phyloP scores from a whole-genome alignment of 2,113 vertebrate species.

The Hyla sarda region DNA sequence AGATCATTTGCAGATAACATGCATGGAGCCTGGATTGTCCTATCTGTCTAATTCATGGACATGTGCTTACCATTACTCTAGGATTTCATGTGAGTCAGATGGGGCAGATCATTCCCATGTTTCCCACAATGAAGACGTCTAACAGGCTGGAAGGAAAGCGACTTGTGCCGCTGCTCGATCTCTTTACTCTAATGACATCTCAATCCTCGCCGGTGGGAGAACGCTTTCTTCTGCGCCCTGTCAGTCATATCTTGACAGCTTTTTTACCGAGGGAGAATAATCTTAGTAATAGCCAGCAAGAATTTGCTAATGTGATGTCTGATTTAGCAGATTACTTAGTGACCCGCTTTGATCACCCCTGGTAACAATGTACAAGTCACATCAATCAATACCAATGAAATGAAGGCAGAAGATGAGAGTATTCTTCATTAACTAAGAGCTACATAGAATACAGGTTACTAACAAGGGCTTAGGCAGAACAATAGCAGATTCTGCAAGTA shows the following conservation, averaged over 20 bases:
- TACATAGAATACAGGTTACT: neutral
- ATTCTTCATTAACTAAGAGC: neutral
- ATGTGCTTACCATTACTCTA: conserved; percentile 19
- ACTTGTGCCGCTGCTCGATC: neutral
- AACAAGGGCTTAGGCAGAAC: neutral
- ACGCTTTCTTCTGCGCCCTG: conserved; percentile 22
- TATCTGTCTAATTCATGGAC: conserved; percentile 1
- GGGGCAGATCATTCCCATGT: conserved; percentile 23
- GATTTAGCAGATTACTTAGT: conserved; percentile 79
- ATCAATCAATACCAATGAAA: conserved; percentile 80
- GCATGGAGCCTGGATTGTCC: neutral
- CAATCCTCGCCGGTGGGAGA: neutral
- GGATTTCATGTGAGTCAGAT: conserved; percentile 4
- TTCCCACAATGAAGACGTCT: conserved; percentile 3
- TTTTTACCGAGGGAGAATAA: conserved; percentile 75
- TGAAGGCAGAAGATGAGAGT: neutral
- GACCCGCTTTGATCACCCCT: conserved; percentile 81
- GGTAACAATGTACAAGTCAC: conserved; percentile 73
- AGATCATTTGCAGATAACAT: neutral
- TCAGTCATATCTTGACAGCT: conserved; percentile 71
- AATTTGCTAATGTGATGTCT: conserved; percentile 87
- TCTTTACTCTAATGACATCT: conserved; percentile 34
- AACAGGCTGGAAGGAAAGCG: neutral
- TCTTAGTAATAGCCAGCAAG: conserved; percentile 79
- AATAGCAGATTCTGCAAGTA: neutral